Conservation (phyloP, 1,140 invertebrate species). For the Arctopsyche grandis region DNA sequence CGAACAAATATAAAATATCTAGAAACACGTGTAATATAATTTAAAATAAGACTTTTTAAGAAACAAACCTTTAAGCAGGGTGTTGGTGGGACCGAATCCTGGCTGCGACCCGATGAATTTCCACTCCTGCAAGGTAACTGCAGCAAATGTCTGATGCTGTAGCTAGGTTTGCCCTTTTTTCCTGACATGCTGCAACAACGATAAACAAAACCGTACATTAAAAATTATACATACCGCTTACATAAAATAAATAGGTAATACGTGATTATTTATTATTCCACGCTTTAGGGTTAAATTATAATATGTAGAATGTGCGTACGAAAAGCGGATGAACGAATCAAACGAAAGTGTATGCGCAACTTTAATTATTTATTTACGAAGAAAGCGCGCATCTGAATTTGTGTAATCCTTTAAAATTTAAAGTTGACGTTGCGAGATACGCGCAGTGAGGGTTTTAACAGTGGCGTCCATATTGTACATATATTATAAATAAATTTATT, state of each 20-base stretch:
- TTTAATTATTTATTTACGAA: slow-evolving; percentile 46
- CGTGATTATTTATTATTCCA: not conserved
- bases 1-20: not conserved
- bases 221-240: slow-evolving; percentile 13
- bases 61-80: slow-evolving; percentile 51
- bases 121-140: slow-evolving; percentile 59
- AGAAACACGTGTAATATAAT: not conserved
- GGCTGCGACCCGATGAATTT: slow-evolving; percentile 58
- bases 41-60: too few relatives aligned
- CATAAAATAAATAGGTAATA: not conserved
- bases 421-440: slow-evolving; percentile 30
- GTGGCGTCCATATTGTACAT: not conserved
- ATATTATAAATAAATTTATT: not conserved
- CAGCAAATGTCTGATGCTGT: slow-evolving; percentile 64
- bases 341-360: not conserved
- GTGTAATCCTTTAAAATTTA: slow-evolving; percentile 43
- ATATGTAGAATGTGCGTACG: too few relatives aligned
- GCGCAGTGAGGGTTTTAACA: not conserved
- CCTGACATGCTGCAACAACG: slow-evolving; percentile 60
- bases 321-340: not conserved
- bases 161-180: slow-evolving; percentile 61
- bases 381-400: slow-evolving; percentile 38
- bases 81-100: slow-evolving; percentile 44
- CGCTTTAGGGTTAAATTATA: too few relatives aligned
- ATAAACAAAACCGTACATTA: slow-evolving; percentile 2